Base-by-base conservation (phyloP, 2,888 invertebrate genomes). In the Cephalotes varians region DNA sequence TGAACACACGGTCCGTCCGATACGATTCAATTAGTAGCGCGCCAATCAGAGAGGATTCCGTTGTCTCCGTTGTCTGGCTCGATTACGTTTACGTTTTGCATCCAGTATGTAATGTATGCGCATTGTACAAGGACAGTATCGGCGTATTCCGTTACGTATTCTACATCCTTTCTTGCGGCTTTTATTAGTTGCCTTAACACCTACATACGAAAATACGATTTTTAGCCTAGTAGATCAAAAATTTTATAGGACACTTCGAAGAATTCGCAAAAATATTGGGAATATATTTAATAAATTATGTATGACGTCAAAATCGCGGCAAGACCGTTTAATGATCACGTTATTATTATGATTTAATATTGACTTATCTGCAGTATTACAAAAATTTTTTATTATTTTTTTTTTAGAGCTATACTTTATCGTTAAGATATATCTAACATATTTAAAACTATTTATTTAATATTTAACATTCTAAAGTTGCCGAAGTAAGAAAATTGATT, bases 11-110 rank as follows among this genome's bases (percentile, higher is more conserved):
- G 51, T 60, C 34, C 37, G 76, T 67, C 51, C 64, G 65, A 49
- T 74, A 56, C 81, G 51, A 60, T 85, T 87, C 88, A 88, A 87
- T 88, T 85, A 81, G 91, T 85, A 65, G 90, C 80, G 86, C 82
- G 84, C 90, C 87, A 89, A 90, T 91, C 90, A 91, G 86, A 69
- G 83, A 25, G 76, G 82, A 80, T 84, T 84, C 65, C 74, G 81
- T 85, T 87, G 84, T 88, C 83, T 85, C 87, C 79, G 82, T 65
- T 25, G 64, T 88, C 86, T 89, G 87, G 86, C 86, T 85, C 87
- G 82, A 86, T 81, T 83, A 82, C 60, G 47, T 60, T 81, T 83
- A 82, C 60, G 47, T 60, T 71, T 64, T 69, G 64, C 62, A 31
- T 81, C 5, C 56, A 18, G 28, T 25, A n/a, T n/a, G 44, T 60